Base-by-base conservation (phyloP, 1,140 invertebrate genomes). In the Drosophila grimshawi region DNA sequence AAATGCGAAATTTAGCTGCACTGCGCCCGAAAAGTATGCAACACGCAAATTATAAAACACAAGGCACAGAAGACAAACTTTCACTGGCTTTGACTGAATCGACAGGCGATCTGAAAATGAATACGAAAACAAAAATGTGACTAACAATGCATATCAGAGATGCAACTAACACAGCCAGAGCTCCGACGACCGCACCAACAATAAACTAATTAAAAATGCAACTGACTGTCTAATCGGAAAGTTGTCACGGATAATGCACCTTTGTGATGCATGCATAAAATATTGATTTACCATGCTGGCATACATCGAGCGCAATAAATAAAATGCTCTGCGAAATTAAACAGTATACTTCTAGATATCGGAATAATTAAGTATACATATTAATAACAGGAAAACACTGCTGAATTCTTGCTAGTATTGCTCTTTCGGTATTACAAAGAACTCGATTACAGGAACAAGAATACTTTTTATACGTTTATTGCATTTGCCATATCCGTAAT, bases 1-100 rank as follows among this genome's bases (percentile, higher is more conserved):
- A 43, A n/a, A 10, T n/a, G 6, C 10, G 4, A 43, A n/a, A 10
- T 57, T 46, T 52, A 49, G 48, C 35, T 57, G 41, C 39, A 66
- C 49, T 52, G 49, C 27, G 43, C 55, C 57, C 45, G 46, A 48
- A 67, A 64, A 75, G 51, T 52, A 76, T 85, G 82, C 79, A 86
- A 79, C 73, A 89, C 76, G 72, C 76, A 86, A 88, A 86, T 88
- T 86, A 86, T 86, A 76, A 85, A 86, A 63, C 76, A 74, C 80
- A 80, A 85, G 80, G 83, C 80, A 78, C 76, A 83, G 77, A 86
- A 86, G 85, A 89, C 80, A 89, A 86, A 85, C 86, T 86, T 86
- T 76, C 67, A 51, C 60, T 71, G 73, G 57, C 79, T 76, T 81
- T 76, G 69, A 72, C 80, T 73, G 64, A 83, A 80, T 86, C 85